Evolutionary conservation across 2,888 invertebrate species (phyloP), one percentile per base, ranked within the genome.

Genomic region (Eupeodes luniger): DNA sequence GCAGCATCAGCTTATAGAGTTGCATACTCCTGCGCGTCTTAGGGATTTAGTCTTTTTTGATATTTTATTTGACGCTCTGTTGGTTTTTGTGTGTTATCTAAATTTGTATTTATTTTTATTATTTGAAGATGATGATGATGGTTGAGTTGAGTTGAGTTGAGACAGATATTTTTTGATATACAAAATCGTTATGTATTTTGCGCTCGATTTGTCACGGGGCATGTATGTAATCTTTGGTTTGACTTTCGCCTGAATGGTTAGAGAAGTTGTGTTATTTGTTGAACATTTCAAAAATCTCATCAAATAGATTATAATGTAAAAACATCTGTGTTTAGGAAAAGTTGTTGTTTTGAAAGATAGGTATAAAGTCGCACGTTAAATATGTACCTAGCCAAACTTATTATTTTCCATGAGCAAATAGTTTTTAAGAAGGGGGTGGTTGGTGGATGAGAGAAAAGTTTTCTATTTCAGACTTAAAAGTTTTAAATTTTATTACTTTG

Each of bases 161-260:
- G 7, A 40, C 9, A 40, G 40, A 40, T 5, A 64, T 59, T 70
- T 83, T 87, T 72, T 66, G 67, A 83, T 44, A 78, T 88, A 85
- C n/a, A n/a, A n/a, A 66, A 88, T 88, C 88, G 69, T 5, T 40
- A 40, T 72, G 88, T 88, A 66, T 78, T 66, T 85, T 75, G 74
- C 85, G 88, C 81, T 85, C 85, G 88, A 88, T 88, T 88, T 88
- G 88, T 69, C 62, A 67, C 72, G 64, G 59, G 81, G 81, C 74
- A 77, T 84, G 57, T 47, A 47, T 19, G 44, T 77, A 81, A 81
- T 85, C 72, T 47, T 78, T 78, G 81, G 69, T 88, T 81, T 70
- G 5, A 14, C 51, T 4, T 19, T 66, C 10, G 5, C 34, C 11
- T 59, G 4, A 61, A 85, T 53, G 84, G 70, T 84, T 61, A n/a